Evolutionary conservation across 1,140 invertebrate species (phyloP).

Genomic region (Rhopalosiphum padi): DNA sequence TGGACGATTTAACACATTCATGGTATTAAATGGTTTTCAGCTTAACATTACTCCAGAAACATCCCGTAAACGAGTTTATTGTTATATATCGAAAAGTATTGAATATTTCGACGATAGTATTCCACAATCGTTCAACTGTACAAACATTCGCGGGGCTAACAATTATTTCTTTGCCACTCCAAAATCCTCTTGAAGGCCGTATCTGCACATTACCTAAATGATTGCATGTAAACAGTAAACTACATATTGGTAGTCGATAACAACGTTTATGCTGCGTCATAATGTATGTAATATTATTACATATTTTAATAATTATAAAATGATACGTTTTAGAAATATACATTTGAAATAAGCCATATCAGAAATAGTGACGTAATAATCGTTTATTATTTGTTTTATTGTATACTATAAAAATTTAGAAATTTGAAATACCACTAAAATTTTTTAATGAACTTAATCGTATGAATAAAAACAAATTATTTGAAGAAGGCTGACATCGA

Average conservation of each 20-base stretch:
- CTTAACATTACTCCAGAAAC: not conserved
- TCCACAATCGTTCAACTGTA: not conserved
- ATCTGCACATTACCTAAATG: not conserved
- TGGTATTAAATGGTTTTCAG: too few species aligned
- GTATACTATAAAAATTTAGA: not conserved
- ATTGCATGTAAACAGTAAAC: not conserved
- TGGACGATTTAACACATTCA: not conserved
- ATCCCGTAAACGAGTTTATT: not conserved
- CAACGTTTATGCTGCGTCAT: not conserved
- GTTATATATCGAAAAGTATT: not conserved
- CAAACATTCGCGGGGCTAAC: not conserved
- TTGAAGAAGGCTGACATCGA: not conserved
- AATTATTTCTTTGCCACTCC: not conserved
- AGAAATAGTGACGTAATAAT: not conserved
- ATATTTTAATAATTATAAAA: not conserved
- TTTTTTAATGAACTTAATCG: not conserved
- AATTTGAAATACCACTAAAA: not conserved
- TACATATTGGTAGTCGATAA: not conserved
- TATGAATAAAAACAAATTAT: not conserved
- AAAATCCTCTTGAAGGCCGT: not conserved
- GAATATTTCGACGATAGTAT: not conserved
- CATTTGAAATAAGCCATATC: not conserved
- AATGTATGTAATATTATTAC: not conserved
- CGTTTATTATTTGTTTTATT: not conserved
- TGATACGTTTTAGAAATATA: not conserved